Evolutionary conservation across 1,140 invertebrate genomes (phyloP).

Genomic region (Anastrepha ludens): DNA sequence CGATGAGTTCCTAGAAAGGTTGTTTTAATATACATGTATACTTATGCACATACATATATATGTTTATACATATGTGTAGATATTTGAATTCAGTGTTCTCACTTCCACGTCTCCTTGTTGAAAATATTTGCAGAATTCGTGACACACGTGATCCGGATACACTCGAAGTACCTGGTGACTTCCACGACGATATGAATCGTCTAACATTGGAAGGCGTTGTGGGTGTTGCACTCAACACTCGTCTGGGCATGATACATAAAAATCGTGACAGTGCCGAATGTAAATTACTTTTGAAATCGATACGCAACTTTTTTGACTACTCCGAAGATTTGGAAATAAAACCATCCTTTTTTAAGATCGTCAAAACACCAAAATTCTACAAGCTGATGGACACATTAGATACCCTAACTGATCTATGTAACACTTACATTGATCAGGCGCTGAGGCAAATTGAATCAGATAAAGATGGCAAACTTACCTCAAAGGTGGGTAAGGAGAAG

Average conservation of each 20-base stretch:
- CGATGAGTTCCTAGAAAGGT: constrained; percentile 74
- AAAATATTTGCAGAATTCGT: constrained; percentile 74
- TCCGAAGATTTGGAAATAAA: constrained; percentile 77
- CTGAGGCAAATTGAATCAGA: constrained; percentile 63
- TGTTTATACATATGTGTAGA: too few species aligned
- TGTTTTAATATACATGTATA: constrained; percentile 77
- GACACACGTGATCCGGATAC: constrained; percentile 75
- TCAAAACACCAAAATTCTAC: constrained; percentile 77
- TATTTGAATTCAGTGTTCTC: too few species aligned
- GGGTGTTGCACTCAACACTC: constrained; percentile 80
- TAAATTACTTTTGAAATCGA: constrained; percentile 2
- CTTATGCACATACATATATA: not conserved
- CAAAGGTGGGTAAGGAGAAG: constrained; percentile 74
- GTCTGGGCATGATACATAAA: constrained; percentile 76
- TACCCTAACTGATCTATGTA: constrained; percentile 63
- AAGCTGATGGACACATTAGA: constrained; percentile 76
- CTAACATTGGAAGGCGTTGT: constrained; percentile 83
- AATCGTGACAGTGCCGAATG: constrained; percentile 73
- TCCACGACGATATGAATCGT: constrained; percentile 80
- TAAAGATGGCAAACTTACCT: constrained; percentile 64
- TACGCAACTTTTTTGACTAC: constrained; percentile 67
- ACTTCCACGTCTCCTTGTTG: not conserved
- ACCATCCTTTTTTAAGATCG: constrained; percentile 79
- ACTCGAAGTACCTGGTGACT: constrained; percentile 77
- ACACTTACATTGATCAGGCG: constrained; percentile 64